Evolutionary conservation across 2,113 vertebrate species (phyloP), one percentile per base, ranked within the genome.

Genomic region (Euleptes europaea): DNA sequence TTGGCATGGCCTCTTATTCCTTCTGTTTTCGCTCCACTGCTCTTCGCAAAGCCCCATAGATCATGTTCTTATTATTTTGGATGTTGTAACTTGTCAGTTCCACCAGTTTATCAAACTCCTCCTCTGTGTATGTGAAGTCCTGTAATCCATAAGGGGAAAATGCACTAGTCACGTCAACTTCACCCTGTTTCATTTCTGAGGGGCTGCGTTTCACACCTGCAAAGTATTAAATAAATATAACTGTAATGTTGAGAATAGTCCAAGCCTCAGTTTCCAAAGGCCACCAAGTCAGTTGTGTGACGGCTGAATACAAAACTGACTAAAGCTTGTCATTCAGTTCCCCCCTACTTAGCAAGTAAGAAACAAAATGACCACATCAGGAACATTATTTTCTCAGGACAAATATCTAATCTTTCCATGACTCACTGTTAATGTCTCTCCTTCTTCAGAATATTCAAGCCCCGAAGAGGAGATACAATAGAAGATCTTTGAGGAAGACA

Each of bases 1-100:
- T 83, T 40, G 19, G 42, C 2, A 0, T 0, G 0, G 5, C 0
- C 0, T 80, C 87, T 63, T 83, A 87, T n/a, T 84, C 91, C 71
- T 38, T 89, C 15, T 28, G 44, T 91, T 95, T 94, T 80, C 82
- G 83, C 60, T 92, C 44, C 85, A 93, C 49, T 33, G 88, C 92
- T 2, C 69, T 90, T 89, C 80, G 92, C 86, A 97, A 69, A 83
- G 94, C 95, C 76, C 94, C 92, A 26, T 96, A 86, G 78, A 98
- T 95, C 65, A 89, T 15, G 0, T 81, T 80, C 35, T 92, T 93
- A 91, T 95, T 98, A 94, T 96, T 97, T 54, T 40, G 74, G 2
- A 98, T 86, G 26, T 98, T 98, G 88, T 97, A 98, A 82, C 94
- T 88, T 9, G 93, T 95, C 86, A 98, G 91, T 3, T 90, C 83